Conservation (phyloP, 2,113 vertebrate species). For the Ancistrus triradiatus region DNA sequence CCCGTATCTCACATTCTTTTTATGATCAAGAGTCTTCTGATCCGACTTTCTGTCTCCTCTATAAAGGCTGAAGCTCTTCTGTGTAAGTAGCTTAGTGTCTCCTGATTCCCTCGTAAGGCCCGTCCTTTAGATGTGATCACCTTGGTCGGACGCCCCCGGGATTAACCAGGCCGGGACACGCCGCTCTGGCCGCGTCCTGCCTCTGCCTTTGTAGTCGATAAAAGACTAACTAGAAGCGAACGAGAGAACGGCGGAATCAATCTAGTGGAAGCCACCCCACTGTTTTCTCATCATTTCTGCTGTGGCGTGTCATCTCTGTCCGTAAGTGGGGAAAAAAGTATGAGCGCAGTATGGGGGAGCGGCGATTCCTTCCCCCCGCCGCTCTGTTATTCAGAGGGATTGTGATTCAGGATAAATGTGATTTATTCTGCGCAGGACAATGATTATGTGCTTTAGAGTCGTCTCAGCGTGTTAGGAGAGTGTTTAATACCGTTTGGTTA, state of each 20-base stretch:
- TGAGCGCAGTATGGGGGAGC: slow-evolving; percentile 88
- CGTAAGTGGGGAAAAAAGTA: slow-evolving; percentile 83
- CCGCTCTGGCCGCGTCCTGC: slow-evolving; percentile 65
- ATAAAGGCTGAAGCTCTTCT: slow-evolving; percentile 82
- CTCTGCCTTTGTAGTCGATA: slow-evolving; percentile 97
- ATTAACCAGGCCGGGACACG: slow-evolving; percentile 90
- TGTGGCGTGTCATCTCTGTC: slow-evolving; percentile 90
- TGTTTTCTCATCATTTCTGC: slow-evolving; percentile 96
- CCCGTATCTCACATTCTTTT: too few species aligned
- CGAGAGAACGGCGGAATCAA: slow-evolving; percentile 97
- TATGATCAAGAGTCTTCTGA: slow-evolving; percentile 67
- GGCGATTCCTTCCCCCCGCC: slow-evolving; percentile 53
- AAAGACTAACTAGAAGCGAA: slow-evolving; percentile 99
- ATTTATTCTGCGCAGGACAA: slow-evolving; percentile 50
- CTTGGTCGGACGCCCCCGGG: slow-evolving; percentile 92
- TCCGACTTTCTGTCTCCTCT: slow-evolving; percentile 63
- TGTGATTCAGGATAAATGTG: slow-evolving; percentile 82
- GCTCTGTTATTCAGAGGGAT: slow-evolving; percentile 74
- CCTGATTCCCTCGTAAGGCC: slow-evolving; percentile 96
- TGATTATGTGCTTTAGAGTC: slow-evolving; percentile 8
- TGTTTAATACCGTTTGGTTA: slow-evolving; percentile 1
- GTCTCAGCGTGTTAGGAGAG: slow-evolving; percentile 4
- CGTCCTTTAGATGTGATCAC: slow-evolving; percentile 97
- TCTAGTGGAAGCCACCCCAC: slow-evolving; percentile 97
- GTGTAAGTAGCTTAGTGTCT: slow-evolving; percentile 97